Conservation (phyloP, 2,888 invertebrate species). For the Tipula unca region DNA sequence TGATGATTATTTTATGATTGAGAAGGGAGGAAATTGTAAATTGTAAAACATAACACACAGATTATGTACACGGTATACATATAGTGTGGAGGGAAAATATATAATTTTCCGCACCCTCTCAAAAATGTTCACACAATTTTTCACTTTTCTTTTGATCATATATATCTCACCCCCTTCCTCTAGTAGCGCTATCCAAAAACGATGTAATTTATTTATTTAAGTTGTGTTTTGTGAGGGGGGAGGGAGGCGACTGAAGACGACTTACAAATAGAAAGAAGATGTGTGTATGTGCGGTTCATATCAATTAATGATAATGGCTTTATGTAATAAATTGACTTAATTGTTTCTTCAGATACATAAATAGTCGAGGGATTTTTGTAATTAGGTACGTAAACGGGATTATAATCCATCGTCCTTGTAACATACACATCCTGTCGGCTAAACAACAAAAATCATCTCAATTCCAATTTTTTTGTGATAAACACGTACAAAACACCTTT, state of each 20-base stretch:
- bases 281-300: not conserved
- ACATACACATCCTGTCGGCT: not conserved
- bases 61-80: too few species aligned
- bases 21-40: not conserved
- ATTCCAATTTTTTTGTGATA: not conserved
- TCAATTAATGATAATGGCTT: not conserved
- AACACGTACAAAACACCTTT: not conserved
- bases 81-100: not conserved
- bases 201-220: conserved; percentile 14
- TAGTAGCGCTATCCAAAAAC: not conserved
- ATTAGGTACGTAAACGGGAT: not conserved
- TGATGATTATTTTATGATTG: conserved; percentile 1
- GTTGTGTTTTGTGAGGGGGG: not conserved
- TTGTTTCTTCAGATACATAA: not conserved
- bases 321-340: not conserved
- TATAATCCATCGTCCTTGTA: not conserved
- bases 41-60: not conserved
- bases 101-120: not conserved
- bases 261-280: not conserved
- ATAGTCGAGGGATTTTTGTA: not conserved
- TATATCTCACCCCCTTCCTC: not conserved
- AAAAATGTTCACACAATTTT: not conserved
- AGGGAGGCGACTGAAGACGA: not conserved
- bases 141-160: conserved; percentile 14
- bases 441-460: not conserved